Evolutionary conservation across 2,113 vertebrate species (phyloP), one percentile per base, ranked within the genome.

Genomic region (Nycticryphes semicollaris): DNA sequence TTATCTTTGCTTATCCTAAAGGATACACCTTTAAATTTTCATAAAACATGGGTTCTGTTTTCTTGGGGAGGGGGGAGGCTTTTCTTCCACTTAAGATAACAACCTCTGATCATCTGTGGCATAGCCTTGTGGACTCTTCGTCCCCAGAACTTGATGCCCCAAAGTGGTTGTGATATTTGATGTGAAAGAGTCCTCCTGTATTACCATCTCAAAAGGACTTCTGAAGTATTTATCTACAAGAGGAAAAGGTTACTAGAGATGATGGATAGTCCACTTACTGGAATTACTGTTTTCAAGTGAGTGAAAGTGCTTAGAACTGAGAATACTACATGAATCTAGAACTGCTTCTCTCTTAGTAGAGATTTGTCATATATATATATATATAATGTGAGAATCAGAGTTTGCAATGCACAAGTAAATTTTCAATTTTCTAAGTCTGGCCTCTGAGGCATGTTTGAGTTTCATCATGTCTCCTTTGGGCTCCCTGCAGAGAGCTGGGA

Each of bases 301-400:
- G 19, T 39, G 67, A 77, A 56, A 69, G 45, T 17, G 8, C 31
- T 64, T 48, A 73, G 39, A 37, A 39, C 10, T 28, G 39, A 28
- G 19, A 74, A 25, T 48, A 28, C 31, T 31, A 54, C 17, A 23
- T 43, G 56, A 79, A 51, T 14, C 21, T 48, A 43, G 22, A 33
- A 31, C 18, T 54, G 22, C 31, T 43, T 15, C 2, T 1, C 2
- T 1, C 43, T 74, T 33, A 4, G 27, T 37, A 21, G 31, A 2
- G 1, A 68, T 83, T 59, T 73, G 27, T 67, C 1, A 0, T 9
- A 12, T 59, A 8, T 28, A 4, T 56, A 0, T 9, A 12, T 59
- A 8, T 28, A 4, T 56, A 50, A 23, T 37, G 27, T 33, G 25
- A 30, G 53, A 75, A 37, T 31, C 20, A 12, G 41, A 30, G 20